phyloP scores from a whole-genome alignment of 2,113 vertebrate genomes.

The Petroica traversi region DNA sequence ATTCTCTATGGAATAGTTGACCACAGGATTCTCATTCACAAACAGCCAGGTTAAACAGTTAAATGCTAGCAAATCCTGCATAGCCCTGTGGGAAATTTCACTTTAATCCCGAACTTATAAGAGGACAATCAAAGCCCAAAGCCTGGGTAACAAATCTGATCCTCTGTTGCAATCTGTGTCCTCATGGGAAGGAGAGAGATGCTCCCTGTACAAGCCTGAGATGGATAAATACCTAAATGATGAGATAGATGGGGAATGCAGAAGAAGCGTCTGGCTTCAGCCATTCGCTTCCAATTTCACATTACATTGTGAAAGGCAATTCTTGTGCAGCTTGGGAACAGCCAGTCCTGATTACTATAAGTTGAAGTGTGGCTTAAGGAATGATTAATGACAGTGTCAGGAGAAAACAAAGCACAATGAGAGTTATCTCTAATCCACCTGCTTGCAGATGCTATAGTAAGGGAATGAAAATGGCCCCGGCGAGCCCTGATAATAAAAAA shows the following conservation, averaged over 20 bases:
- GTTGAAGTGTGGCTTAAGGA: slow-evolving; percentile 98
- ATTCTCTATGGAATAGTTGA: slow-evolving; percentile 90
- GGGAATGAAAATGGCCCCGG: slow-evolving; percentile 88
- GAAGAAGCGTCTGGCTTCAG: slow-evolving; percentile 93
- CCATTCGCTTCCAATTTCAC: slow-evolving; percentile 99
- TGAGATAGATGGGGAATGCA: slow-evolving; percentile 97
- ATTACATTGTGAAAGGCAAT: slow-evolving; percentile 97
- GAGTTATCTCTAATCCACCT: slow-evolving; percentile 99
- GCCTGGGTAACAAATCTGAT: slow-evolving; percentile 99
- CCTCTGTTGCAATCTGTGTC: slow-evolving; percentile 92
- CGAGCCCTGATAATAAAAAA: slow-evolving; percentile 88
- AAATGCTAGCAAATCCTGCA: slow-evolving; percentile 99
- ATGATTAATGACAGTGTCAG: slow-evolving; percentile 99
- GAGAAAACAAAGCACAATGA: slow-evolving; percentile 97
- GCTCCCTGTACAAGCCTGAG: slow-evolving; percentile 89
- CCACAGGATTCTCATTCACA: slow-evolving; percentile 88
- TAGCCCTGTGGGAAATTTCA: slow-evolving; percentile 99
- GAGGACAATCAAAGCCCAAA: slow-evolving; percentile 99
- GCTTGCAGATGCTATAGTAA: slow-evolving; percentile 90
- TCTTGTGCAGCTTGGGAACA: slow-evolving; percentile 94
- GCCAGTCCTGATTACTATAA: slow-evolving; percentile 99
- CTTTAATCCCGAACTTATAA: slow-evolving; percentile 99
- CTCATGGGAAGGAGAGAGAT: slow-evolving; percentile 94
- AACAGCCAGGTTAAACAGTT: slow-evolving; percentile 99
- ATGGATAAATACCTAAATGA: slow-evolving; percentile 99